These are phyloP conservation scores for Drosophila serrata DNA, from an alignment of 1,140 invertebrate species.

Conservation along the genomic window DNA sequence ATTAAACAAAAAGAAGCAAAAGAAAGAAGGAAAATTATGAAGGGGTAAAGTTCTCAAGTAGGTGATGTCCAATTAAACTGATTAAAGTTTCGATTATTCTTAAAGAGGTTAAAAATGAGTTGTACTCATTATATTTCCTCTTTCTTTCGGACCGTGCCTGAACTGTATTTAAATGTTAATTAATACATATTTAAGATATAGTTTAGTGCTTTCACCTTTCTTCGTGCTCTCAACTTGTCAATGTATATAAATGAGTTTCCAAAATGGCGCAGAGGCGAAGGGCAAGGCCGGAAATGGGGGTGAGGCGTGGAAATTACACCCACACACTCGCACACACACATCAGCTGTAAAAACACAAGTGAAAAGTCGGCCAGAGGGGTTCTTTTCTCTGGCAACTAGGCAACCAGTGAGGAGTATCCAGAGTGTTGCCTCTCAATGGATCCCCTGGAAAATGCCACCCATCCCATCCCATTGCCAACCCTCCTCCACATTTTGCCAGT, in stretches of 20 bases:
- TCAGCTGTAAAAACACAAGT: conserved; percentile 70
- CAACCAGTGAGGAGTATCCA: conserved; percentile 33
- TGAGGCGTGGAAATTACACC: conserved; percentile 19
- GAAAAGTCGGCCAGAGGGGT: conserved; percentile 47
- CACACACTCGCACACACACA: conserved; percentile 22
- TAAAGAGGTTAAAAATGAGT: conserved; percentile 8
- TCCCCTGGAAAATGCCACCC: background rate
- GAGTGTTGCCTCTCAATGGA: background rate
- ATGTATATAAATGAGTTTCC: conserved; percentile 69
- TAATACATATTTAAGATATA: background rate
- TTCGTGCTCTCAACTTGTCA: conserved; percentile 53
- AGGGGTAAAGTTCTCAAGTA: background rate
- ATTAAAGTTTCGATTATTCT: conserved; percentile 19
- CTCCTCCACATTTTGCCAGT: background rate
- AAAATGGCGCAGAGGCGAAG: conserved; percentile 1
- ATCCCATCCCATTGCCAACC: background rate
- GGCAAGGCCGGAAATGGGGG: background rate
- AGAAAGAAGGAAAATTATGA: no score
- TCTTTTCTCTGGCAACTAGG: conserved; percentile 44
- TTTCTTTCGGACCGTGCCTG: background rate
- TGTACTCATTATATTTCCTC: background rate
- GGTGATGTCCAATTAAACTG: conserved; percentile 7
- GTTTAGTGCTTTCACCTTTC: conserved; percentile 19
- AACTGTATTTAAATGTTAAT: background rate
- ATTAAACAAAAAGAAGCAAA: background rate